Conservation (phyloP, 2,888 invertebrate species). For the Pseudolycoriella hygida region DNA sequence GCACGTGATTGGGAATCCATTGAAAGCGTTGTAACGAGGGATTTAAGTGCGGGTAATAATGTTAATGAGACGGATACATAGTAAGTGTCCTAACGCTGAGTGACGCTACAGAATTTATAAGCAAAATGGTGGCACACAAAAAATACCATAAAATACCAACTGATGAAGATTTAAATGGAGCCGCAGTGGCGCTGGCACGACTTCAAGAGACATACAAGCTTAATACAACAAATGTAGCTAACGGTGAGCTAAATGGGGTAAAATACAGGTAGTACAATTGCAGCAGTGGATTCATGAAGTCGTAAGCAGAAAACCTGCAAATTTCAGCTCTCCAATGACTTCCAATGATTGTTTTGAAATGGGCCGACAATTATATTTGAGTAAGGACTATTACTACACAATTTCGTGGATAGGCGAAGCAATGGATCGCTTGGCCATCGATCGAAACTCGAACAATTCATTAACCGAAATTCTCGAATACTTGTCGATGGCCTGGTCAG, state of each 20-base stretch:
- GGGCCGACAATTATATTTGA: conserved; percentile 82
- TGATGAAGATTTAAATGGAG: conserved; percentile 87
- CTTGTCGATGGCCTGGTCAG: conserved; percentile 84
- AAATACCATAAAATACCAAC: conserved; percentile 70
- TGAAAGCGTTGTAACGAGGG: conserved; percentile 54
- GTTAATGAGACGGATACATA: background rate
- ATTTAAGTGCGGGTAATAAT: conserved; percentile 39
- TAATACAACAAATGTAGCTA: conserved; percentile 69
- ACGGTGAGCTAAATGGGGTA: conserved; percentile 74
- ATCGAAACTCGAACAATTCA: conserved; percentile 39
- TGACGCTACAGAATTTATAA: conserved; percentile 41
- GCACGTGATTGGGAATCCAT: conserved; percentile 82
- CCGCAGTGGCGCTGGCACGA: conserved; percentile 83
- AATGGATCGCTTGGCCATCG: conserved; percentile 49
- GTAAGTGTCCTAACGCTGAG: background rate
- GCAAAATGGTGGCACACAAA: conserved; percentile 58
- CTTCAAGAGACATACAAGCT: conserved; percentile 89
- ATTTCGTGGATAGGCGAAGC: conserved; percentile 93
- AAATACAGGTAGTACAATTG: conserved; percentile 44
- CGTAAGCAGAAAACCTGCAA: no score
- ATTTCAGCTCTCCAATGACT: conserved; percentile 42
- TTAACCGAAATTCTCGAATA: conserved; percentile 77
- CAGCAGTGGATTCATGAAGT: no score
- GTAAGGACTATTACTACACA: conserved; percentile 83
- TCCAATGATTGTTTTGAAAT: conserved; percentile 94